Evolutionary conservation across 2,888 invertebrate genomes (phyloP), one percentile per base, ranked within the genome.

Genomic region (Drosophila rellima): DNA sequence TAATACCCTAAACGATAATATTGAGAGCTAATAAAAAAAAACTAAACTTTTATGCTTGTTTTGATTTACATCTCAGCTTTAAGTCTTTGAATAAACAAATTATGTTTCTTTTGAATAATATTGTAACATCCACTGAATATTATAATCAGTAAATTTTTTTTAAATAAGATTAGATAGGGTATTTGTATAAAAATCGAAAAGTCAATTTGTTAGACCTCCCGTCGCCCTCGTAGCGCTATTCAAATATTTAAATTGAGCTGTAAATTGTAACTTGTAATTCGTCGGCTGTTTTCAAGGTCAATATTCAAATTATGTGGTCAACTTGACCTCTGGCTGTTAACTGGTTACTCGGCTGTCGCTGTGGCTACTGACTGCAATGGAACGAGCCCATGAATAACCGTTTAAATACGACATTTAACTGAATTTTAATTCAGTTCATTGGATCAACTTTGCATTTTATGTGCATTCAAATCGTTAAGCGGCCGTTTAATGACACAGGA

Each of bases 211-310:
- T 64, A 64, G 73, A 57, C 73, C 78, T 61, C 78, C 65, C 45
- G 51, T 47, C 35, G 44, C 29, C 17, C 44, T 45, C 23, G 17
- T n/a, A 11, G 48, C 13, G 20, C 47, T 78, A 29, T 63, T 88
- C 70, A 86, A 88, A 85, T 85, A 85, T 85, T 85, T 66, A 85
- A 88, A 88, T 83, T 74, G 77, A 86, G 77, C 70, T 74, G 78
- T 85, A 86, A 86, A 83, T 75, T 81, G 82, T 87, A 78, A 87
- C 65, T 77, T 76, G 71, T 69, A 72, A 69, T 62, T 62, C 63
- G 67, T 67, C 84, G 88, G 72, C 75, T 88, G 85, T 82, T 78
- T 70, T 70, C 86, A 84, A 88, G 84, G 84, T 80, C 70, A 71
- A 5, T 23, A 48, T 40, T 70, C 64, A 70, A 66, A 65, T 68